These are phyloP conservation scores for Epistrophe grossulariae DNA, from an alignment of 2,888 invertebrate genomes.

Conservation along the genomic window DNA sequence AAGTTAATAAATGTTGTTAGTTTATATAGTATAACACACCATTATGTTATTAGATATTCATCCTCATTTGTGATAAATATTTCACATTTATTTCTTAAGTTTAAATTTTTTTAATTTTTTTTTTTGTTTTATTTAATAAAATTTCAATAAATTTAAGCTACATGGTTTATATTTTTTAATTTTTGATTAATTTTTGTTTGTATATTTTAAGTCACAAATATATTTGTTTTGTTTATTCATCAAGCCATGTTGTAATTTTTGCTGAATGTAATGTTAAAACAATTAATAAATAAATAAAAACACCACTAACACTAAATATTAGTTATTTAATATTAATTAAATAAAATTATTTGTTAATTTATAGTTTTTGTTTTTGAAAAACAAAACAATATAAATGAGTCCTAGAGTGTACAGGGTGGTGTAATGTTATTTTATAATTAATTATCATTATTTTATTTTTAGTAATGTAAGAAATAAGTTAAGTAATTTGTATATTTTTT, in stretches of 20 bases:
- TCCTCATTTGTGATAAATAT: slow-evolving; percentile 74
- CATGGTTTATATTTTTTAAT: slow-evolving; percentile 46
- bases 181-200: slow-evolving; percentile 36
- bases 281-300: slow-evolving; percentile 28
- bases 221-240: slow-evolving; percentile 33
- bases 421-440: slow-evolving; percentile 59
- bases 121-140: slow-evolving; percentile 12
- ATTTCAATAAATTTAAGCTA: slow-evolving; percentile 27
- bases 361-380: slow-evolving; percentile 36
- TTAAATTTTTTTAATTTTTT: slow-evolving; percentile 3
- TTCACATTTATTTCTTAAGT: slow-evolving; percentile 66
- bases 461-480: slow-evolving; percentile 16
- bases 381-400: slow-evolving; percentile 67
- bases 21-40: slow-evolving; percentile 62
- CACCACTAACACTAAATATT: slow-evolving; percentile 54
- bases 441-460: slow-evolving; percentile 27
- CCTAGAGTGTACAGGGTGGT: slow-evolving; percentile 77
- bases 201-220: slow-evolving; percentile 72
- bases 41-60: slow-evolving; percentile 65
- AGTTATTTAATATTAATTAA: slow-evolving; percentile 42
- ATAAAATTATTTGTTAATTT: slow-evolving; percentile 36
- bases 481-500: slow-evolving; percentile 50
- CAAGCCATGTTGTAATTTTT: slow-evolving; percentile 57
- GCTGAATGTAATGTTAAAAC: slow-evolving; percentile 42
- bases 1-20: slow-evolving; percentile 71